A percentile compares a stretch with the other conserved stretches of the same genome.
phyloP scores from a whole-genome alignment of 2,797 vertebrate genomes.

The Acestrorhynchus altus region DNA sequence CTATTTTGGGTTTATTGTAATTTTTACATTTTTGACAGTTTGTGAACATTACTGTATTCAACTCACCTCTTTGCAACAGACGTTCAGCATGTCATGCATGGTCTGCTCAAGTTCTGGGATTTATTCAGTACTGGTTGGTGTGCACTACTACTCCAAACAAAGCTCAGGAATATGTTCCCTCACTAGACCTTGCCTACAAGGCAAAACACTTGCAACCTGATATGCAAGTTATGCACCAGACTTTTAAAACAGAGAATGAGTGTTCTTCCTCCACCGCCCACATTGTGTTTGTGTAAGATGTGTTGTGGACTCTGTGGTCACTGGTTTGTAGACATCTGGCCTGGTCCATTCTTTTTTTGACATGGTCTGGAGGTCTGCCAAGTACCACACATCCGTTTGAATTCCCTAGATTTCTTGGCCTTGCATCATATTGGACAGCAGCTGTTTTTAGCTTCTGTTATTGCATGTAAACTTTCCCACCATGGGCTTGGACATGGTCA shows the following conservation, averaged over 20 bases:
- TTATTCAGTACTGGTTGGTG: no score
- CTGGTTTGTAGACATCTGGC: conserved; percentile 24
- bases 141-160: neutral
- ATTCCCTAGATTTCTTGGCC: conserved; percentile 50
- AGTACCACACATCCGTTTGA: conserved; percentile 53
- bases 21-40: no score
- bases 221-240: neutral
- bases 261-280: neutral
- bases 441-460: conserved; percentile 57
- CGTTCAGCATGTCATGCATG: no score
- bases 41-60: neutral
- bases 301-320: conserved; percentile 26
- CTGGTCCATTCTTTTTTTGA: conserved; percentile 7
- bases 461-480: conserved; percentile 54
- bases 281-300: conserved; percentile 19
- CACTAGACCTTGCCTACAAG: neutral
- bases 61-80: neutral
- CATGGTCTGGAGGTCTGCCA: conserved; percentile 33
- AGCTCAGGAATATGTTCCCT: neutral
- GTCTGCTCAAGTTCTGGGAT: neutral
- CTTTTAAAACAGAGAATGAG: conserved; percentile 1
- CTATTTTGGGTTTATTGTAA: no score
- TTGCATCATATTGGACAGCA: conserved; percentile 46
- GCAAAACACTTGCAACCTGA: neutral
- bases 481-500: neutral